Base-by-base conservation (phyloP, 2,113 vertebrate species). In the Turdus rufiventris region DNA sequence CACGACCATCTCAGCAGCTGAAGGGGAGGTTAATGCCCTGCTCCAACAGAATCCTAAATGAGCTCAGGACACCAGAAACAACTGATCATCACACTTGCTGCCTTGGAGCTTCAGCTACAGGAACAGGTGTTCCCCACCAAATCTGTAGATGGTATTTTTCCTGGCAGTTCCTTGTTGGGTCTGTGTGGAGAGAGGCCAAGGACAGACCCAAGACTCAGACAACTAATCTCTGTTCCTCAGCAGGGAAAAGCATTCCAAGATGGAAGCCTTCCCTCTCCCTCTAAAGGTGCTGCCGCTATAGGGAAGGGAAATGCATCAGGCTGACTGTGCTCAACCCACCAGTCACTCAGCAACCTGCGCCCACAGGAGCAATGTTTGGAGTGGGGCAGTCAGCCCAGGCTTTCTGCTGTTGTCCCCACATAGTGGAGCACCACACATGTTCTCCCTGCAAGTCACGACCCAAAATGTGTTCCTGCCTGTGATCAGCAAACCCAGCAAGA, bases 331-430 rank as follows among this genome's bases (percentile, higher is more conserved):
- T 77, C n/a, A 65, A 56, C 18, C 10, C 75, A 71, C 61, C 15
- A 24, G 2, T 26, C 28, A 53, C 11, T 47, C 29, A 61, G 45
- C 60, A 65, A 50, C 34, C 42, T 58, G 42, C 88, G 43, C 38
- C 42, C 29, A 53, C 1, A 0, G 38, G 25, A 62, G 8, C 31
- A 17, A 13, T 2, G 15, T 23, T 36, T 56, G n/a, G 18, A 78
- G 18, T 1, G 1, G 19, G 33, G 11, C 28, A 74, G 18, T 33
- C 23, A 80, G 60, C 18, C 33, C 51, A 62, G 65, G 56, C 48
- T 63, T n/a, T 67, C 70, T 10, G 5, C 33, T 50, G 11, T 18
- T 61, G 31, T 3, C 34, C 40, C 18, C 23, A 38, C 0, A 1
- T 28, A 53, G 24, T 5, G 5, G 18, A 29, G 29, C 48, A 76